A percentile compares a stretch with the other conserved stretches of the same genome.
Evolutionary conservation across 2,888 invertebrate genomes (phyloP).

Genomic region (Metalampra italica): DNA sequence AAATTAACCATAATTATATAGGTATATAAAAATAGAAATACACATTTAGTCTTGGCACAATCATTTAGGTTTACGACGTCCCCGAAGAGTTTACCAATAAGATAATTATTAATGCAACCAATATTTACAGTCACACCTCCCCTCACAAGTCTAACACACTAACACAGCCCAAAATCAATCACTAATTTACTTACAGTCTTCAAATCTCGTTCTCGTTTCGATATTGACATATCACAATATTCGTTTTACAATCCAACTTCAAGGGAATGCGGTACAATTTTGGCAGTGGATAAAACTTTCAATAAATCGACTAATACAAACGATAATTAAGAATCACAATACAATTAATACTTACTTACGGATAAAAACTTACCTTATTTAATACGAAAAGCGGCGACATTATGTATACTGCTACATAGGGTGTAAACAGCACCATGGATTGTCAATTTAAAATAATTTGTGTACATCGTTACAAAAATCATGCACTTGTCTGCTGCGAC

Average conservation of each 20-base stretch:
- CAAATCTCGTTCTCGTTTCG: conserved; percentile 29
- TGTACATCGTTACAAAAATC: neutral
- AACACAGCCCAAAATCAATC: conserved; percentile 15
- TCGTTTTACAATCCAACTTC: conserved; percentile 41
- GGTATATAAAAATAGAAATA: neutral
- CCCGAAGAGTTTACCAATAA: neutral
- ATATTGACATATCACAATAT: conserved; percentile 52
- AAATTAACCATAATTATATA: too few species aligned
- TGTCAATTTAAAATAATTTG: neutral
- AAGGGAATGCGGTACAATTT: conserved; percentile 38
- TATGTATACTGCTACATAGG: conserved; percentile 37
- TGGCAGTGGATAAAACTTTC: conserved; percentile 55
- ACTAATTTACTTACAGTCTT: conserved; percentile 13
- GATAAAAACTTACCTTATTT: conserved; percentile 56
- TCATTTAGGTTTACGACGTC: neutral
- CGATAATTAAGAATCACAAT: conserved; percentile 72
- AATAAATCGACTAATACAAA: conserved; percentile 56
- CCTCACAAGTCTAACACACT: conserved; percentile 2
- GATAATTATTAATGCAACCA: conserved; percentile 9
- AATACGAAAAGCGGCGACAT: conserved; percentile 54
- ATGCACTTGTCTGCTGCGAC: neutral
- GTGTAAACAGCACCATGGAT: neutral
- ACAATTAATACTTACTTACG: conserved; percentile 75
- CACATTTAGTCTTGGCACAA: conserved; percentile 3
- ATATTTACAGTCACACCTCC: conserved; percentile 7